phyloP scores from a whole-genome alignment of 1,140 invertebrate genomes.

The Trachymyrmex cornetzi region DNA sequence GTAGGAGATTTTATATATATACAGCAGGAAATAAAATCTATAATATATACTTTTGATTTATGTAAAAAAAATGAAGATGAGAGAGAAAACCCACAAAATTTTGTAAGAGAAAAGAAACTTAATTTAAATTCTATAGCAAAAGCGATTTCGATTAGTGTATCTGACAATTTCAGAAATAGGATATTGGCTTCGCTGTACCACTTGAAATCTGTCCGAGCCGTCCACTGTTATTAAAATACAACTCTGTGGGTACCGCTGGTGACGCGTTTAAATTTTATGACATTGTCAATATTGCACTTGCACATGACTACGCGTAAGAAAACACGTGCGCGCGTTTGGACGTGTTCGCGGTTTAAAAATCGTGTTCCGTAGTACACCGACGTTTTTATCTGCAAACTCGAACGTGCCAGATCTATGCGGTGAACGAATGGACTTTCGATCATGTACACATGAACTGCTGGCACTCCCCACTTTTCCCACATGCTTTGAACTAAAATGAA shows the following conservation, averaged over 20 bases:
- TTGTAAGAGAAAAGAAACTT: neutral
- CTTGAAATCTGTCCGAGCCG: neutral
- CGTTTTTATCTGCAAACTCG: no score
- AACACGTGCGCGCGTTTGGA: neutral
- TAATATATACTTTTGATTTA: neutral
- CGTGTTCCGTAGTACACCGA: no score
- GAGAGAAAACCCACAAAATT: neutral
- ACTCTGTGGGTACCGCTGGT: neutral
- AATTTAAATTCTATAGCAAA: neutral
- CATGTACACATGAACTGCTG: no score
- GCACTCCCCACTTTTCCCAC: no score
- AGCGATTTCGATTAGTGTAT: neutral
- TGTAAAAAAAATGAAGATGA: neutral
- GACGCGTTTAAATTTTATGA: constrained; percentile 31
- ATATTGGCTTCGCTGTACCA: neutral
- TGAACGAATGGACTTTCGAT: no score
- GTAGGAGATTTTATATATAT: no score
- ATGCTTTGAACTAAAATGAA: no score
- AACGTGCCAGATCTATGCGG: no score
- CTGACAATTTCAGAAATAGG: constrained; percentile 20
- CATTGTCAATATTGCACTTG: constrained; percentile 22
- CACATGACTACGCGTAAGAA: neutral
- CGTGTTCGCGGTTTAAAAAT: neutral
- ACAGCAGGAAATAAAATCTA: neutral
- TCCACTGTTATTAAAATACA: neutral